Conservation (phyloP, 2,888 invertebrate species). For the Agrenia bidenticulata region DNA sequence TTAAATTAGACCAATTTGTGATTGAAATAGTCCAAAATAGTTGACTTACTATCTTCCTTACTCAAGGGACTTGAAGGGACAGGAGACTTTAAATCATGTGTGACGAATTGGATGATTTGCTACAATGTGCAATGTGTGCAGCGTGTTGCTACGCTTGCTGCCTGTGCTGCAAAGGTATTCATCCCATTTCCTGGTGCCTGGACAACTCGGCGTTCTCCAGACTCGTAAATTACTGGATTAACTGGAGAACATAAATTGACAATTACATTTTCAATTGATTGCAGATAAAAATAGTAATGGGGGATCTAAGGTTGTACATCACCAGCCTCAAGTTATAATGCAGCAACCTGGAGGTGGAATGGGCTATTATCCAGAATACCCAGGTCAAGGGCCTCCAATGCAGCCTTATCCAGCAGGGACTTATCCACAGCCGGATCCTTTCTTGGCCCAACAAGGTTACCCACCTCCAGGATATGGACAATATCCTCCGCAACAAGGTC, state of each 20-base stretch:
- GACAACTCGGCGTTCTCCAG: too few relatives aligned
- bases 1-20: too few relatives aligned
- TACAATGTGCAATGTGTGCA: constrained; percentile 16
- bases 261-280: too few relatives aligned
- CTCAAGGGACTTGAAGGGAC: too few relatives aligned
- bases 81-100: too few relatives aligned
- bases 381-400: background rate
- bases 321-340: background rate
- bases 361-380: background rate
- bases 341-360: constrained; percentile 10
- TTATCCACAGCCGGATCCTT: background rate
- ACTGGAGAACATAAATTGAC: too few relatives aligned
- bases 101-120: constrained; percentile 8
- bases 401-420: background rate
- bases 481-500: background rate
- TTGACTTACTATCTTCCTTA: too few relatives aligned
- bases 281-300: background rate
- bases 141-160: constrained; percentile 15
- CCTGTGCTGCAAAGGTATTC: constrained; percentile 16
- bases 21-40: too few relatives aligned
- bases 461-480: background rate
- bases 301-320: background rate
- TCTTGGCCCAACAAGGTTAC: background rate
- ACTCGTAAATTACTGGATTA: too few relatives aligned
- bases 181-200: too few relatives aligned